Conservation (phyloP, 2,888 invertebrate genomes). For the Camponotus fellah region DNA sequence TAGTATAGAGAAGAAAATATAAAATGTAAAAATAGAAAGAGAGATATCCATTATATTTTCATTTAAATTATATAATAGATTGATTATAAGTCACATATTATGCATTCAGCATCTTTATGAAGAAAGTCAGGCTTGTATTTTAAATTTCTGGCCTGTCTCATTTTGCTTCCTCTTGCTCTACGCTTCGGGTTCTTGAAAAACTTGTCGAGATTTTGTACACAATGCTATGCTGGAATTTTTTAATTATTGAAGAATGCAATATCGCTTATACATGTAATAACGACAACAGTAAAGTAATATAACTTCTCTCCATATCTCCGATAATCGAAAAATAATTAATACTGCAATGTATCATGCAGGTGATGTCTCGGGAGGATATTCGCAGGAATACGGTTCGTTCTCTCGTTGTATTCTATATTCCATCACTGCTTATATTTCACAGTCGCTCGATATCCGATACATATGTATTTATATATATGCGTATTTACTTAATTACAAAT, state of each 20-base stretch:
- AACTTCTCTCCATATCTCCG: not conserved
- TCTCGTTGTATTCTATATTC: conserved; percentile 16
- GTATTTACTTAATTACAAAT: conserved; percentile 39
- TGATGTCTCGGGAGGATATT: conserved; percentile 10
- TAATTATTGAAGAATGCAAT: conserved; percentile 20
- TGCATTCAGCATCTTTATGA: not conserved
- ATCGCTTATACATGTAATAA: not conserved
- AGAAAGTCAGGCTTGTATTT: not conserved
- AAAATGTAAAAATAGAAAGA: not conserved
- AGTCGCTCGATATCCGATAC: conserved; percentile 2
- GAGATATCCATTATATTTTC: not conserved
- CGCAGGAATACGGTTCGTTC: not conserved
- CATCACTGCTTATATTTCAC: conserved; percentile 10
- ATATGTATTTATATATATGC: not conserved
- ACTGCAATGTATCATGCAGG: not conserved
- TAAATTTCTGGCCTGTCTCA: not conserved
- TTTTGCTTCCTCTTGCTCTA: not conserved
- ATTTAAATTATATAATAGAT: not conserved
- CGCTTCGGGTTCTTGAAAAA: not conserved
- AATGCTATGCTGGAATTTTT: not conserved
- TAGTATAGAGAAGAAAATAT: not conserved
- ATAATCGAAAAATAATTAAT: conserved; percentile 17
- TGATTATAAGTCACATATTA: not conserved
- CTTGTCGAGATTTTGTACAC: not conserved
- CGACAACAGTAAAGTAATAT: not conserved